phyloP scores from a whole-genome alignment of 2,113 vertebrate genomes.

The Bujurquina vittata region DNA sequence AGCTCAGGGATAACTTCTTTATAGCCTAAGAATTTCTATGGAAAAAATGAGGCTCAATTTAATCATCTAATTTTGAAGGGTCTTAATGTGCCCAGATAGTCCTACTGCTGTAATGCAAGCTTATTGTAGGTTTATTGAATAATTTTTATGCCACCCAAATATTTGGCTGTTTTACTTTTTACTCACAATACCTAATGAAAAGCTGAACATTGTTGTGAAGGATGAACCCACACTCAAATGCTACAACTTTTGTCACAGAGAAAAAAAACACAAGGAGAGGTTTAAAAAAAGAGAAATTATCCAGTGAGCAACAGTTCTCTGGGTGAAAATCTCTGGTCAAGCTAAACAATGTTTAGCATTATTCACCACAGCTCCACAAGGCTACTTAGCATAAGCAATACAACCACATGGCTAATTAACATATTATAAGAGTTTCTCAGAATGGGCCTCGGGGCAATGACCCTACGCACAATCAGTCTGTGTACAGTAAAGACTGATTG shows the following conservation, averaged over 20 bases:
- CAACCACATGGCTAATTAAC: not conserved
- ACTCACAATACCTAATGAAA: not conserved
- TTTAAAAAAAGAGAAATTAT: no score
- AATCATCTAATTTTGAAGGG: not conserved
- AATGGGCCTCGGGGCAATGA: not conserved
- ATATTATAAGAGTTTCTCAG: not conserved
- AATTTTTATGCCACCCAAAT: not conserved
- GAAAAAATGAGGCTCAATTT: not conserved
- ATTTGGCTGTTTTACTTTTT: not conserved
- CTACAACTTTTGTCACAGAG: no score
- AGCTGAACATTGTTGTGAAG: not conserved
- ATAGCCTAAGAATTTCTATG: not conserved
- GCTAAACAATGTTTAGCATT: not conserved
- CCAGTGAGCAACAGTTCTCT: no score
- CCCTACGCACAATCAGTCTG: not conserved
- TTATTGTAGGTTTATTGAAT: not conserved
- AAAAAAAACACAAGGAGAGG: no score
- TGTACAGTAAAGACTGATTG: not conserved
- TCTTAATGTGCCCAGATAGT: not conserved
- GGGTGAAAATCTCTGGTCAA: no score
- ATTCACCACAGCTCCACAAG: not conserved
- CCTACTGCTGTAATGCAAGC: not conserved
- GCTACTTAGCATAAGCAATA: not conserved
- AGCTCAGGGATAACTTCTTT: not conserved
- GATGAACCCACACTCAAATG: no score